Conservation (phyloP, 2,888 invertebrate species). For the Incurvaria masculella region DNA sequence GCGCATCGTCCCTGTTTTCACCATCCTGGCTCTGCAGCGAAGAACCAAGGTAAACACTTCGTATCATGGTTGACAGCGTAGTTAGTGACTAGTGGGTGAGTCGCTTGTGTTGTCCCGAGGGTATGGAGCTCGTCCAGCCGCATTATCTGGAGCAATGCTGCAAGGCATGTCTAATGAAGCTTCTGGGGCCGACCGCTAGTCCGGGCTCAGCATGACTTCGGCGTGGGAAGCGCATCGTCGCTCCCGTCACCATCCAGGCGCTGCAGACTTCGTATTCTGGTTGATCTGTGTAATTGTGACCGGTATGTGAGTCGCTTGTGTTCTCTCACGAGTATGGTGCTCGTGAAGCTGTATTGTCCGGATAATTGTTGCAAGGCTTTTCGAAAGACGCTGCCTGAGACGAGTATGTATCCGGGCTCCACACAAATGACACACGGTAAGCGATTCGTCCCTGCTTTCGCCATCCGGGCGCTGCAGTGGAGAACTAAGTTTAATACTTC, state of each 20-base stretch:
- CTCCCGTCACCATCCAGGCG: slow-evolving; percentile 84
- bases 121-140: slow-evolving; percentile 38
- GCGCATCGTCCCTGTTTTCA: slow-evolving; percentile 78
- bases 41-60: too few species aligned
- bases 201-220: not conserved
- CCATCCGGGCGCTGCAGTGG: too few species aligned
- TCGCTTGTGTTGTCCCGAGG: slow-evolving; percentile 4
- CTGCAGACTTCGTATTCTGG: too few species aligned
- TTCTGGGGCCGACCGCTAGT: slow-evolving; percentile 54
- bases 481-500: too few species aligned
- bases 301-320: not conserved
- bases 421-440: slow-evolving; percentile 22
- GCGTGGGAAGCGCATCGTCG: slow-evolving; percentile 59
- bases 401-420: slow-evolving; percentile 32
- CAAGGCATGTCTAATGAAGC: slow-evolving; percentile 51
- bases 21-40: slow-evolving; percentile 78
- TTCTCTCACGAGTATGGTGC: slow-evolving; percentile 26
- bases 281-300: too few species aligned
- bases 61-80: too few species aligned
- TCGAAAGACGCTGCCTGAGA: slow-evolving; percentile 49
- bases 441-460: slow-evolving; percentile 78
- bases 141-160: slow-evolving; percentile 43
- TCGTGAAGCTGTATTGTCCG: slow-evolving; percentile 37
- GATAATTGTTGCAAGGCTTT: slow-evolving; percentile 55
- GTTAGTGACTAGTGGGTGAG: too few species aligned